Evolutionary conservation across 2,888 invertebrate species (phyloP).

Genomic region (Phyllotreta cruciferae): DNA sequence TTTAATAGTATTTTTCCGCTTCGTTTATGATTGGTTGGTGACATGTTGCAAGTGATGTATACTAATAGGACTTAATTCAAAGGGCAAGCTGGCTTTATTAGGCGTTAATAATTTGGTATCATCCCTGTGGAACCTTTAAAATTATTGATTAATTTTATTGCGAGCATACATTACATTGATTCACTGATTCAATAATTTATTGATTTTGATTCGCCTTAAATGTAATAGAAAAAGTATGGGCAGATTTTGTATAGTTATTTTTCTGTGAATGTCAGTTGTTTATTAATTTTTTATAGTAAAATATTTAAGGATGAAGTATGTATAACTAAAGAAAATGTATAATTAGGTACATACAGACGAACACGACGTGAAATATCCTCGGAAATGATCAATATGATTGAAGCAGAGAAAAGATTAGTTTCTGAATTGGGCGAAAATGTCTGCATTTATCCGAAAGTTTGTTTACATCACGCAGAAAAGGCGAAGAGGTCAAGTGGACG

Average conservation of each 20-base stretch:
- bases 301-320: too few relatives aligned
- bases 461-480: slow-evolving; percentile 72
- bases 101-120: slow-evolving; percentile 31
- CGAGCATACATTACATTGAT: too few relatives aligned
- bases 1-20: slow-evolving; percentile 29
- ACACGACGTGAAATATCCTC: slow-evolving; percentile 65
- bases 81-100: slow-evolving; percentile 35
- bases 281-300: too few relatives aligned
- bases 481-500: slow-evolving; percentile 59
- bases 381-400: slow-evolving; percentile 68
- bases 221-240: too few relatives aligned
- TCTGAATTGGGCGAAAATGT: slow-evolving; percentile 79
- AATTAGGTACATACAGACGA: slow-evolving; percentile 76
- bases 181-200: too few relatives aligned
- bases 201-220: too few relatives aligned
- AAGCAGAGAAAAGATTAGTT: slow-evolving; percentile 82
- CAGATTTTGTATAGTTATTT: too few relatives aligned
- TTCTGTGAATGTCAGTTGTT: too few relatives aligned
- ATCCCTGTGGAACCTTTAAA: not conserved
- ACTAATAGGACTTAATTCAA: slow-evolving; percentile 36
- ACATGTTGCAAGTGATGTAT: slow-evolving; percentile 33
- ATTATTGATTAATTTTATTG: too few relatives aligned
- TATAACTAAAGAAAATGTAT: slow-evolving; percentile 5
- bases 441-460: slow-evolving; percentile 81
- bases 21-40: slow-evolving; percentile 28